phyloP scores from a whole-genome alignment of 2,888 invertebrate species.

The Brachypterus glaber region DNA sequence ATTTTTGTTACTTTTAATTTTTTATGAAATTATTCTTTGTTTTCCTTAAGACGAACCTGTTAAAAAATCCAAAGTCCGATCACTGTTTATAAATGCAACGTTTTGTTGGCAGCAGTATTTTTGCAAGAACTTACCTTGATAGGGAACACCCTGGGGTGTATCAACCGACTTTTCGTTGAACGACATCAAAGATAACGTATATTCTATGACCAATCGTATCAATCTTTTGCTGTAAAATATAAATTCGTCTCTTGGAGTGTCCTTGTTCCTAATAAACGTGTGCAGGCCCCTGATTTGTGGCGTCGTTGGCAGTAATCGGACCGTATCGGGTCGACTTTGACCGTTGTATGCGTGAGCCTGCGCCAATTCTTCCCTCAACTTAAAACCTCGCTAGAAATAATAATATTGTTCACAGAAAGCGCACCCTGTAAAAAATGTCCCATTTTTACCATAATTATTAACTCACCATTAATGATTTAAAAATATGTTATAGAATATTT shows the following conservation, averaged over 20 bases:
- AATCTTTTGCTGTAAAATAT: slow-evolving; percentile 98
- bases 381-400: slow-evolving; percentile 79
- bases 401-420: too few relatives aligned
- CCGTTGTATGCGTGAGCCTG: slow-evolving; percentile 59
- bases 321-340: slow-evolving; percentile 79
- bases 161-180: slow-evolving; percentile 76
- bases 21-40: too few relatives aligned
- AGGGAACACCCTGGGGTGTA: slow-evolving; percentile 81
- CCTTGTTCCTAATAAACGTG: slow-evolving; percentile 93
- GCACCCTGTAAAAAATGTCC: too few relatives aligned
- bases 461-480: too few relatives aligned
- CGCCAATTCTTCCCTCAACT: slow-evolving; percentile 82
- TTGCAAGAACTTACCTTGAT: slow-evolving; percentile 69
- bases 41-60: too few relatives aligned
- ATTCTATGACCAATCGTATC: slow-evolving; percentile 93
- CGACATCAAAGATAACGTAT: slow-evolving; percentile 84
- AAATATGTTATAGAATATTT: too few relatives aligned
- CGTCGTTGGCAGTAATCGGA: slow-evolving; percentile 77
- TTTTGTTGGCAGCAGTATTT: too few relatives aligned
- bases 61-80: too few relatives aligned
- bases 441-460: too few relatives aligned
- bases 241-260: slow-evolving; percentile 94
- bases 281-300: slow-evolving; percentile 87
- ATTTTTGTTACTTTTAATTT: too few relatives aligned
- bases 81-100: too few relatives aligned